Evolutionary conservation across 2,113 vertebrate species (phyloP).

Genomic region (Pseudopodoces humilis): DNA sequence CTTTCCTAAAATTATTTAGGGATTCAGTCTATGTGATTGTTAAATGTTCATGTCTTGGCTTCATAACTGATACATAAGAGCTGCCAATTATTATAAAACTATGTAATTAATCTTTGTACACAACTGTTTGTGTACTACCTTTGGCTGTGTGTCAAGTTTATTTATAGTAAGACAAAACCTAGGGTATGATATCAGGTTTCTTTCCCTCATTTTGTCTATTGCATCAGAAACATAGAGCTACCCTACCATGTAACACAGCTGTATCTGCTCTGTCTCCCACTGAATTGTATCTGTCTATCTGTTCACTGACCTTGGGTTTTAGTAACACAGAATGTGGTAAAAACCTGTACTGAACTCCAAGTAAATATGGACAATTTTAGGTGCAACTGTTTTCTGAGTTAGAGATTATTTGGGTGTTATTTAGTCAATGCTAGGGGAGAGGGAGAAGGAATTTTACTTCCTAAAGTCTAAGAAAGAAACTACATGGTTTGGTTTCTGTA

Average conservation of each 20-base stretch:
- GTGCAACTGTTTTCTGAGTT: background rate
- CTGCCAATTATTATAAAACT: background rate
- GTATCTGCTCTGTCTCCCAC: background rate
- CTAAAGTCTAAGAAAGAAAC: background rate
- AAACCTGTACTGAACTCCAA: background rate
- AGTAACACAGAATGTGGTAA: background rate
- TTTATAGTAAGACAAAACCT: background rate
- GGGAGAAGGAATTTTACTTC: background rate
- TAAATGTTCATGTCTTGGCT: background rate
- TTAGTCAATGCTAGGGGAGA: background rate
- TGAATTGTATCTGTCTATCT: accelerated
- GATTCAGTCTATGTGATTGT: background rate
- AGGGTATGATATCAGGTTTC: background rate
- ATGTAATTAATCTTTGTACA: background rate
- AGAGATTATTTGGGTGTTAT: background rate
- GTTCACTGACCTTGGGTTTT: background rate
- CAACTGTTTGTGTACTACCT: background rate
- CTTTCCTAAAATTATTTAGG: background rate
- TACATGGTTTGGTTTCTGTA: background rate
- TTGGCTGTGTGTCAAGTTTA: background rate
- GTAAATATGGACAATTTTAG: background rate
- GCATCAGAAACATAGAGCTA: background rate
- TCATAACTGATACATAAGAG: background rate
- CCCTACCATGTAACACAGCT: accelerated
- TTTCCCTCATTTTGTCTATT: background rate